Base-by-base conservation (phyloP, 2,797 vertebrate genomes). In the Brachyrhaphis roseni region DNA sequence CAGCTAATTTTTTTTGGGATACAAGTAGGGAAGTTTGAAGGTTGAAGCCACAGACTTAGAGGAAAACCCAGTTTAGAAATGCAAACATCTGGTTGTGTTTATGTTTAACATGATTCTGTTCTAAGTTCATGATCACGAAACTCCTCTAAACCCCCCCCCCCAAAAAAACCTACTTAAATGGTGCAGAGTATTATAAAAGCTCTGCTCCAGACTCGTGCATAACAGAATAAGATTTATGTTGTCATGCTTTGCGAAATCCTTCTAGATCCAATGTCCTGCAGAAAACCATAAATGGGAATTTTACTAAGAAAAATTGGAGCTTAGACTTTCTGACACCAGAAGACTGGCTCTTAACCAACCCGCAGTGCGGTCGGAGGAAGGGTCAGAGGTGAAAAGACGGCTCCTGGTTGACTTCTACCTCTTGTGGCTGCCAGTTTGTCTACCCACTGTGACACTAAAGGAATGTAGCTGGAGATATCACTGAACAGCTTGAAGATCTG, bases 391-490 rank as follows among this genome's bases (percentile, higher is more conserved):
- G 84, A 84, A 74, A 59, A 84, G 78, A 74, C 45, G 28, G 82
- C 84, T 89, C 79, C 80, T 77, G 77, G 78, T 66, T 45, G 75
- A 79, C 86, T 82, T 72, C 66, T 75, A 53, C 74, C 84, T 77
- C 86, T 75, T 76, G 55, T 39, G 71, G 66, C 70, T 59, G 76
- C 83, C 74, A 73, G 47, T 39, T 74, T 8, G 78, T 77, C 78
- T 75, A 72, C 34, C 23, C 71, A 49, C 43, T 46, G 74, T 53
- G 78, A 83, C 75, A 59, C 78, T 68, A 0, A 3, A 89, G 86
- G 92, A 92, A 94, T 93, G 90, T 36, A 78, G 75, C 74, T 43
- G 62, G 88, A 64, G 89, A 89, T 81, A 80, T 85, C 83, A 72
- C 87, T 8, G 28, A 82, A 76, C 87, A 88, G 86, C 87, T 82